Base-by-base conservation (phyloP, 2,888 invertebrate species). In the Unio delphinus region DNA sequence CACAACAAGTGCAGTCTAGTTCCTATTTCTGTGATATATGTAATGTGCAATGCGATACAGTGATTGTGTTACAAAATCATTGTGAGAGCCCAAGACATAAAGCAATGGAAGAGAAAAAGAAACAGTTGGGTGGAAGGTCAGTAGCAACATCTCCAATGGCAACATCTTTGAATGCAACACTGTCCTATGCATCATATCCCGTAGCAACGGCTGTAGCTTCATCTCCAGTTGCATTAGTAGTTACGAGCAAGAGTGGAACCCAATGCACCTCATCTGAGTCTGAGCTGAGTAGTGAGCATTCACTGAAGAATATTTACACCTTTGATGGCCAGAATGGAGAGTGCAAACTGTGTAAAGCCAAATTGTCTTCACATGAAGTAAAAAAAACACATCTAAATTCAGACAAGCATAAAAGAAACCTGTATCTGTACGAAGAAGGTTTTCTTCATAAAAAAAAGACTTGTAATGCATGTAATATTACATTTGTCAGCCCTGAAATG, bases 1-100 rank as follows among this genome's bases (percentile, higher is more conserved):
- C 45, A 26, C 11, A 64, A 0, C 55, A n/a, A 7, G 28, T n/a
- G 11, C 62, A 68, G 69, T 23, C 69, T 69, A 70, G 67, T 34
- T 17, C 17, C 30, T 58, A 45, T 28, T 75, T 68, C 28, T 82
- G 82, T 68, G 45, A 61, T 8, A 61, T 70, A 18, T 81, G 81
- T 67, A 72, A 71, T 30, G 67, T 73, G 15, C 28, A 15, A 5
- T 79, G 79, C 61, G 76, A 80, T 34, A 79, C 80, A 1, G 7
- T 11, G 1, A 65, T 67, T 56, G 73, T 77, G 18, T 66, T 75
- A 23, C 20, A 59, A 18, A 34, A 72, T 60, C 81, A 82, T 61
- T 55, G 67, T 3, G 64, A 65, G 23, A 80, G 81, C 26, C 78
- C 78, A 17, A 68, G 76, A 55, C 82, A 83, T 64, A 63, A 55